Base-by-base conservation (phyloP, 92 coral and sea anemone genomes). In the Actinostola sp. region DNA sequence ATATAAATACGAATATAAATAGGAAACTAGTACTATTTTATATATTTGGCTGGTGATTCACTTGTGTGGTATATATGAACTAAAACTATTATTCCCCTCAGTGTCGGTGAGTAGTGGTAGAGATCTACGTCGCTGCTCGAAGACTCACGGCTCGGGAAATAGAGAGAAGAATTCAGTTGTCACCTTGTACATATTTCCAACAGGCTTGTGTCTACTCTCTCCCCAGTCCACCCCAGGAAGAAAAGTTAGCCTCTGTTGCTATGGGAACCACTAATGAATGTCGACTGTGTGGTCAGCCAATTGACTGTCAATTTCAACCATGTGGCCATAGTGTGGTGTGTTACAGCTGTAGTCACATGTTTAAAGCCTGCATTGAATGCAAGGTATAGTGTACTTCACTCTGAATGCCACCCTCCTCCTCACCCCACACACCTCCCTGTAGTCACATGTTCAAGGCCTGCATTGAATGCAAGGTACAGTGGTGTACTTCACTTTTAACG, bases 321-420 rank as follows among this genome's bases (percentile, higher is more conserved):
- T 90, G 96, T 79, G 92, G 92, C 44, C 92, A 90, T 82, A 58
- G 82, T 46, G 80, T 87, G 6, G 83, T 84, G 19, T 90, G 96
- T 27, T 46, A 52, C 33, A 82, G 63, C 12, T 90, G 96, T 60
- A 83, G 87, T 46, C 63, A 85, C 41, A 73, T 90, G 71, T 71
- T 90, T 25, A 90, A 80, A 63, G 89, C 78, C 65, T 90, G 96
- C 63, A 73, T 78, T 57, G 75, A 70, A 39, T 87, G 92, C 34
- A 87, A 83, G 92, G 92, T 36, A 36, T 11, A 4, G 42, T n/a
- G n/a, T n/a, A n/a, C n/a, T n/a, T n/a, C n/a, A n/a, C n/a, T n/a
- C n/a, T n/a, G n/a, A n/a, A n/a, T n/a, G n/a, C n/a, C n/a, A n/a
- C n/a, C n/a, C n/a, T n/a, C n/a, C n/a, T n/a, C n/a, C n/a, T n/a